These are phyloP conservation scores for Lingula anatina DNA, from an alignment of 2,888 invertebrate genomes.

Conservation along the genomic window DNA sequence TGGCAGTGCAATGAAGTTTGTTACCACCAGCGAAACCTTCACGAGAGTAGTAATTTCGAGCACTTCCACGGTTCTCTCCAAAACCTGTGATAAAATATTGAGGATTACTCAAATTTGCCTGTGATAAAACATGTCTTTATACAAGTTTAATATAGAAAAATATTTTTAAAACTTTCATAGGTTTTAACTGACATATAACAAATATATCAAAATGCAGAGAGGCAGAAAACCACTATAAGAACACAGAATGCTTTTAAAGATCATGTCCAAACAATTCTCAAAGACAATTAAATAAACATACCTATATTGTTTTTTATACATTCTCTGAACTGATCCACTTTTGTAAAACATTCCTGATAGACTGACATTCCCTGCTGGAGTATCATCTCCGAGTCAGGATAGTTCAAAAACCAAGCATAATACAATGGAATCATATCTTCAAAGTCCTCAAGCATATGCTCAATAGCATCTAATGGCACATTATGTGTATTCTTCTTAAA, in stretches of 20 bases:
- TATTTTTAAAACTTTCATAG: too few relatives aligned
- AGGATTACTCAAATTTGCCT: background rate
- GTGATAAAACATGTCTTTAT: too few relatives aligned
- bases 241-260: too few relatives aligned
- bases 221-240: too few relatives aligned
- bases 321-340: too few relatives aligned
- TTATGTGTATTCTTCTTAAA: constrained; percentile 32
- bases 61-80: constrained; percentile 6
- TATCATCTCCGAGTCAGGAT: constrained; percentile 18
- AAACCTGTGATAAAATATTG: constrained; percentile 11
- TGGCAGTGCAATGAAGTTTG: constrained; percentile 42
- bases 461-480: constrained; percentile 23
- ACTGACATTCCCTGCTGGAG: constrained; percentile 13
- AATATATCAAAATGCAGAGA: too few relatives aligned
- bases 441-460: constrained; percentile 19
- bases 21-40: constrained; percentile 5
- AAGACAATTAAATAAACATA: too few relatives aligned
- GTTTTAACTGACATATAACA: too few relatives aligned
- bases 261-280: too few relatives aligned
- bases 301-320: too few relatives aligned
- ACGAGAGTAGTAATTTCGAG: constrained; percentile 9
- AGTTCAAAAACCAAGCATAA: constrained; percentile 45
- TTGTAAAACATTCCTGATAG: constrained; percentile 16
- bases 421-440: constrained; percentile 33
- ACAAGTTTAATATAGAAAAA: too few relatives aligned